Evolutionary conservation across 2,888 invertebrate species (phyloP).

Genomic region (Acleris sparsana): DNA sequence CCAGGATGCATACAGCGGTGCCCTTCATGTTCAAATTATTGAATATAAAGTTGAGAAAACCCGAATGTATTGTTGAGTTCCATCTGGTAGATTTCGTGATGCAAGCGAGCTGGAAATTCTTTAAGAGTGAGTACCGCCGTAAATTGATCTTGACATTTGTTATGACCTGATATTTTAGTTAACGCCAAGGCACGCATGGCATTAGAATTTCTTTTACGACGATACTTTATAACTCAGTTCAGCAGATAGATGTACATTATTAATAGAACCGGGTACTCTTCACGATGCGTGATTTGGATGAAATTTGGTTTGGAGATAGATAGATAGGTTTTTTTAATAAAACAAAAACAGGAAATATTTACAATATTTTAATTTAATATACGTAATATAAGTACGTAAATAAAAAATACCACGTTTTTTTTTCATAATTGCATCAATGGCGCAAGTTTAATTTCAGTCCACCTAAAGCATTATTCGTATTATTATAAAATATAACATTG

Average conservation of each 20-base stretch:
- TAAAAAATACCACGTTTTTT: slow-evolving; percentile 9
- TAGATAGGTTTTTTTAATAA: too few relatives aligned
- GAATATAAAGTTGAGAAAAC: not conserved
- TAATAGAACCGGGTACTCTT: too few relatives aligned
- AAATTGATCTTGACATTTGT: slow-evolving; percentile 73
- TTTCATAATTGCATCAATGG: slow-evolving; percentile 6
- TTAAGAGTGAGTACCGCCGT: slow-evolving; percentile 50
- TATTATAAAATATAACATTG: not conserved
- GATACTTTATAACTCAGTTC: not conserved
- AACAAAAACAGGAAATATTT: too few relatives aligned
- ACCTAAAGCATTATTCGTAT: not conserved
- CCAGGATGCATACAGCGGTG: slow-evolving; percentile 19
- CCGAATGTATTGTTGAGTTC: too few relatives aligned
- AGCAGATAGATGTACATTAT: not conserved
- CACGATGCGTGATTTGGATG: too few relatives aligned
- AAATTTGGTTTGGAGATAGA: too few relatives aligned
- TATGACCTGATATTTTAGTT: slow-evolving; percentile 54
- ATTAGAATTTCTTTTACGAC: slow-evolving; percentile 2
- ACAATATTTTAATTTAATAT: too few relatives aligned
- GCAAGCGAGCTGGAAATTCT: slow-evolving; percentile 64
- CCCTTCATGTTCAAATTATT: not conserved
- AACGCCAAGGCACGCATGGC: slow-evolving; percentile 30
- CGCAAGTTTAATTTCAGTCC: slow-evolving; percentile 10
- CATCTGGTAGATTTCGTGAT: slow-evolving; percentile 49
- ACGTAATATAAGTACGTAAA: not conserved